Base-by-base conservation (phyloP, 2,888 invertebrate genomes). In the Agonopterix alstromeriana region DNA sequence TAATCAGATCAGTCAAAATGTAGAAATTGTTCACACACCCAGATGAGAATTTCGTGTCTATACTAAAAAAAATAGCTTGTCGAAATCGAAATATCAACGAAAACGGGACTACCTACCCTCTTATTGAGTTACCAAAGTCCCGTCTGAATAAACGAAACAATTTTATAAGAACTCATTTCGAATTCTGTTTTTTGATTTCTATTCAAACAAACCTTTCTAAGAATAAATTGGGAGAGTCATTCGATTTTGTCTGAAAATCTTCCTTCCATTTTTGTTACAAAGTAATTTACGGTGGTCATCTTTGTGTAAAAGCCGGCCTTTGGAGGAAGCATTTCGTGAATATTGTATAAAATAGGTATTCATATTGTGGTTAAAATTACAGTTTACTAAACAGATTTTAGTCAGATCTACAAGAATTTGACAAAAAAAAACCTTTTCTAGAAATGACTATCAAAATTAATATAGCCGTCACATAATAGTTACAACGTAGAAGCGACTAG, bases 121-220 rank as follows among this genome's bases (percentile, higher is more conserved):
- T 64, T 63, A 69, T 72, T 63, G 65, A 67, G 67, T 69, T 69
- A 71, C 63, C 56, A 56, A 67, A 68, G 57, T 68, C 60, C 53
- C 49, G 60, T 63, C 51, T 50, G 51, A 58, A 60, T 60, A 63
- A 61, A 61, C 49, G 58, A 60, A 62, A 61, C 53, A 61, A 60
- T 58, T 67, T 61, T 64, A 59, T 65, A 61, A 55, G 54, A 64
- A 55, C 61, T 67, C 63, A 66, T 70, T 60, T 58, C 48, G 40
- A 50, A 73, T 70, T 70, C 66, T 55, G 57, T 63, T 65, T 66
- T 56, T 59, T 52, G 48, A 57, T 51, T 60, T 56, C 51, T 49
- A 54, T 54, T 51, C 51, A 47, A 56, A 52, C 46, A 48, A 51
- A 49, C 48, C 52, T 56, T 48, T 45, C 36, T 42, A 27, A 8